phyloP scores from a whole-genome alignment of 2,888 invertebrate genomes.

The Agrochola circellaris region DNA sequence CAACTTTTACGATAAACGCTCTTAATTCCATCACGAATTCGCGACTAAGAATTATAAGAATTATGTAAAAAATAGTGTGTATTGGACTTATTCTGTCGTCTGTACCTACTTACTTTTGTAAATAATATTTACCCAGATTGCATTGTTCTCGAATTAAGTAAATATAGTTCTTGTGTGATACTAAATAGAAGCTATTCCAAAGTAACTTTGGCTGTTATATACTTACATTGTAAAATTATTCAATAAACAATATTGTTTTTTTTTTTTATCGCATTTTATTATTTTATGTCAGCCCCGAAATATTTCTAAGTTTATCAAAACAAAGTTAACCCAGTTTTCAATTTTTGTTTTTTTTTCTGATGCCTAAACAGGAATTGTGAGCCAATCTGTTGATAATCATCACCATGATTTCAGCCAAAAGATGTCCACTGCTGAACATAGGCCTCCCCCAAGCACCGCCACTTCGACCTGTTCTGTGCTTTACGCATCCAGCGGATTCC shows the following conservation, averaged over 20 bases:
- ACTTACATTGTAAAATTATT: slow-evolving; percentile 26
- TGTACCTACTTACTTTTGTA: slow-evolving; percentile 21
- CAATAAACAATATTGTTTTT: slow-evolving; percentile 38
- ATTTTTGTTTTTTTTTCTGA: neutral
- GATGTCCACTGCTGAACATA: no score
- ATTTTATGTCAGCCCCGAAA: slow-evolving; percentile 6
- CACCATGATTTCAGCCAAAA: neutral
- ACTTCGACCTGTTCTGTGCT: no score
- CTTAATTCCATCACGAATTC: neutral
- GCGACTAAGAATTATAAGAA: neutral
- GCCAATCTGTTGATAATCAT: neutral
- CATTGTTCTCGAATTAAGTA: slow-evolving; percentile 31
- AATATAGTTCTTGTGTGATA: slow-evolving; percentile 25
- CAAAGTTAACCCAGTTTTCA: slow-evolving; percentile 5
- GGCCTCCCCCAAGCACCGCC: no score
- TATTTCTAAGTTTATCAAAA: neutral
- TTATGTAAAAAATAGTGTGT: neutral
- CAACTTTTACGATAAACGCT: no score
- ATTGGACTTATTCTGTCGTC: neutral
- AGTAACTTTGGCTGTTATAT: slow-evolving; percentile 45
- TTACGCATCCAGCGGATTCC: no score
- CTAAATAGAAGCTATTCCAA: slow-evolving; percentile 37
- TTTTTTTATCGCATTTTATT: slow-evolving; percentile 19
- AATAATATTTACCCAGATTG: slow-evolving; percentile 2
- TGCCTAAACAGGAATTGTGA: neutral